phyloP scores from a whole-genome alignment of 1,140 invertebrate species.

The Battus philenor region DNA sequence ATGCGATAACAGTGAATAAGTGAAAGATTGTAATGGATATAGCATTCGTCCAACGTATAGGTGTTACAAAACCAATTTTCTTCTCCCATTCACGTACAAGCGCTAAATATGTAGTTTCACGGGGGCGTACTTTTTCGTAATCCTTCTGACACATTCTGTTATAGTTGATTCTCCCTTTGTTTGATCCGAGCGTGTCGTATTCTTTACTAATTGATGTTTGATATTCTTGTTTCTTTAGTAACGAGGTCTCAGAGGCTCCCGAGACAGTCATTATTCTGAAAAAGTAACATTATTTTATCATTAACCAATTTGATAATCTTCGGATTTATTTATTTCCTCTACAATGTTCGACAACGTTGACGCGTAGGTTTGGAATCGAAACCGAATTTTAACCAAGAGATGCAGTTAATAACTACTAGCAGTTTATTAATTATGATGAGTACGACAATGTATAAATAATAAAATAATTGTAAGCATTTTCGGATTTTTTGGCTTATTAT shows the following conservation, averaged over 20 bases:
- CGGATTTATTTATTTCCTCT: too few relatives aligned
- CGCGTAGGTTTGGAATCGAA: too few relatives aligned
- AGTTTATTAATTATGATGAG: too few relatives aligned
- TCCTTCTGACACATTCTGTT: too few relatives aligned
- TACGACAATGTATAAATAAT: too few relatives aligned
- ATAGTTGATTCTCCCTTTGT: too few relatives aligned
- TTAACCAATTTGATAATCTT: neutral
- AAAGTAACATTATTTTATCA: slow-evolving; percentile 8
- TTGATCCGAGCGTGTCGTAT: slow-evolving; percentile 4
- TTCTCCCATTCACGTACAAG: slow-evolving; percentile 47
- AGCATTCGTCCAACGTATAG: slow-evolving; percentile 46
- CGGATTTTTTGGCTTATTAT: too few relatives aligned
- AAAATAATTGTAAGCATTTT: too few relatives aligned
- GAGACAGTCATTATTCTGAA: slow-evolving; percentile 26
- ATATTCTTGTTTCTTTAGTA: slow-evolving; percentile 7
- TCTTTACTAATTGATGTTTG: slow-evolving; percentile 1
- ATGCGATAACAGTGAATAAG: slow-evolving; percentile 21
- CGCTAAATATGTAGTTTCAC: slow-evolving; percentile 36
- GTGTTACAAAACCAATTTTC: slow-evolving; percentile 47
- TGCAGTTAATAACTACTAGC: too few relatives aligned
- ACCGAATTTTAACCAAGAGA: too few relatives aligned
- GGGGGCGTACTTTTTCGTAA: slow-evolving; percentile 34
- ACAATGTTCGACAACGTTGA: too few relatives aligned
- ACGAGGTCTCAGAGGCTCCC: slow-evolving; percentile 22
- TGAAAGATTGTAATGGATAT: slow-evolving; percentile 37